Percentiles rank a stretch among this genome's conserved stretches.
These are phyloP conservation scores for Lasaia peninsularis DNA, from an alignment of 1,140 invertebrate species.

Conservation along the genomic window DNA sequence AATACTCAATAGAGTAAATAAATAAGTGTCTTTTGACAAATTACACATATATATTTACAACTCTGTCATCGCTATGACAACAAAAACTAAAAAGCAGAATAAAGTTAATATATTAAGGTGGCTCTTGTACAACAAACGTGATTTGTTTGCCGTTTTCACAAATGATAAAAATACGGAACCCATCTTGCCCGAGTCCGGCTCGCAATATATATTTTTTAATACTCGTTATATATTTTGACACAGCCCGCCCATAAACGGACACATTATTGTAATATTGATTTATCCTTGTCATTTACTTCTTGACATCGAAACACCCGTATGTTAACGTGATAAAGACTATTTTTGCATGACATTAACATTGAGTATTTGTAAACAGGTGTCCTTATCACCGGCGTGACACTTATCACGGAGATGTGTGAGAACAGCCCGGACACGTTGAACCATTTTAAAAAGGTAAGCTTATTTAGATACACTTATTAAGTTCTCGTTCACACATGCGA, in stretches of 20 bases:
- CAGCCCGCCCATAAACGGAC: neutral
- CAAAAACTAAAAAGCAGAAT: too few relatives aligned
- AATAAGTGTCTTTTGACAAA: too few relatives aligned
- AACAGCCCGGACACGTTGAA: constrained; percentile 96
- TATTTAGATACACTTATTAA: neutral
- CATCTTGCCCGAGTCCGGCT: too few relatives aligned
- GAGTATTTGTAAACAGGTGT: constrained; percentile 84
- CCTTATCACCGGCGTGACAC: constrained; percentile 96
- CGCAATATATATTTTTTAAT: too few relatives aligned
- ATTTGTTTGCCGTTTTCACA: too few relatives aligned
- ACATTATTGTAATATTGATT: neutral
- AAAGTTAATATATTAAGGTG: too few relatives aligned
- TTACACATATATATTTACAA: too few relatives aligned
- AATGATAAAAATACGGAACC: too few relatives aligned
- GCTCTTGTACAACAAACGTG: too few relatives aligned
- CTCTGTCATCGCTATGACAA: too few relatives aligned
- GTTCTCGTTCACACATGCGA: neutral
- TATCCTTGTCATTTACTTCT: neutral
- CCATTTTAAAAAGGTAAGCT: constrained; percentile 97
- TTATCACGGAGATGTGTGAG: constrained; percentile 99
- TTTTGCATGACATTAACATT: neutral
- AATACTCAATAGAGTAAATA: too few relatives aligned
- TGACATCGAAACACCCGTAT: neutral
- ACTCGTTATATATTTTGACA: too few relatives aligned
- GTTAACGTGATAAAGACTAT: neutral